Evolutionary conservation across 1,140 invertebrate species (phyloP).

Genomic region (Adelges cooleyi): DNA sequence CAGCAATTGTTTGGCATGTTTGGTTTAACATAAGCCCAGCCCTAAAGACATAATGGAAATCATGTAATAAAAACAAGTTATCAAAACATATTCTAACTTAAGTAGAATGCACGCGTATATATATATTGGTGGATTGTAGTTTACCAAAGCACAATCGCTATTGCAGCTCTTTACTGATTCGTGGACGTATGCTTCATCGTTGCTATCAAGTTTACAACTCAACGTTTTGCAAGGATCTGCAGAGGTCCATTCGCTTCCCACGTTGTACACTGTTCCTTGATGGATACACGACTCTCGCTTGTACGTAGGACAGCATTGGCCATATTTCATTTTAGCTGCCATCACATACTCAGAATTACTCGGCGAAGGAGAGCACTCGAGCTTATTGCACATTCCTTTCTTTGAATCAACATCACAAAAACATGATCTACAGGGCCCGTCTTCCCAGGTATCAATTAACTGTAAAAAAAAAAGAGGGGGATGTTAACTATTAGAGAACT

Average conservation of each 20-base stretch:
- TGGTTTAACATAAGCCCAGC: slow-evolving; percentile 28
- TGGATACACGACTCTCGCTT: slow-evolving; percentile 49
- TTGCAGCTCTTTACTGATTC: slow-evolving; percentile 40
- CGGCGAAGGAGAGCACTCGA: slow-evolving; percentile 38
- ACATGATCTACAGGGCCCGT: slow-evolving; percentile 55
- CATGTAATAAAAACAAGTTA: too few relatives aligned
- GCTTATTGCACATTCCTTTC: slow-evolving; percentile 27
- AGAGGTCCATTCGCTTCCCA: slow-evolving; percentile 46
- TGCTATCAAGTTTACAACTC: slow-evolving; percentile 40
- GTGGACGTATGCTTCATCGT: slow-evolving; percentile 39
- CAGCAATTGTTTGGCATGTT: slow-evolving; percentile 49
- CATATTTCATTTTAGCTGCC: slow-evolving; percentile 41
- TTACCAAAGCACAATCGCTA: slow-evolving; percentile 32
- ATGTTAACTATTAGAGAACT: not conserved
- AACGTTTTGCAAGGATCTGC: slow-evolving; percentile 43
- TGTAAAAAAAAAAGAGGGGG: not conserved
- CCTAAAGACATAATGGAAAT: too few relatives aligned
- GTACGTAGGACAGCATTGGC: slow-evolving; percentile 50
- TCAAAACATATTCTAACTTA: too few relatives aligned
- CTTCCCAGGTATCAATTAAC: slow-evolving; percentile 46
- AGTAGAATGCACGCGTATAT: too few relatives aligned
- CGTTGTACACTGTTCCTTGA: slow-evolving; percentile 42
- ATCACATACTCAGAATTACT: slow-evolving; percentile 45
- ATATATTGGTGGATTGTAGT: not conserved
- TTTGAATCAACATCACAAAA: slow-evolving; percentile 39